phyloP scores from a whole-genome alignment of 2,797 vertebrate species.

The Caiman crocodilus region DNA sequence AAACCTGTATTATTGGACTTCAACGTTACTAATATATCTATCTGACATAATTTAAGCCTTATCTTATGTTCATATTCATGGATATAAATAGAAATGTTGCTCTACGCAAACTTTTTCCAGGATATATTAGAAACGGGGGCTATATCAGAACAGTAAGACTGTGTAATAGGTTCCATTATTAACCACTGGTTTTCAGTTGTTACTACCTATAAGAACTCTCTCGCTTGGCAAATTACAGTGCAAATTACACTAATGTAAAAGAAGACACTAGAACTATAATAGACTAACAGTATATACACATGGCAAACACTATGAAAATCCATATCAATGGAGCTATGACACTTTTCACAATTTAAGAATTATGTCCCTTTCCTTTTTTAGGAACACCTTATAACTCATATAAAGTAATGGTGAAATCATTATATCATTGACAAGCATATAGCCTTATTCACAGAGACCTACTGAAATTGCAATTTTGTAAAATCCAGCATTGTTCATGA shows the following conservation, averaged over 20 bases:
- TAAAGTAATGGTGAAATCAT: not conserved
- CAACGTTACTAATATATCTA: not conserved
- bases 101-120: not conserved
- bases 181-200: not conserved
- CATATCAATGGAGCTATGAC: not conserved
- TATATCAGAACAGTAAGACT: not conserved
- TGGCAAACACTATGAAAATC: not conserved
- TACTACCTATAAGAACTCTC: not conserved
- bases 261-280: not conserved
- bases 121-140: not conserved
- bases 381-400: accelerated
- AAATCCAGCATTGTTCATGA: no score
- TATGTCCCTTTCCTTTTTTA: not conserved
- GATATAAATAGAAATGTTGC: not conserved
- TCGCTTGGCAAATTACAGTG: not conserved
- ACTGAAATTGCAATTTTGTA: not conserved
- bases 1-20: not conserved
- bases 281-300: not conserved
- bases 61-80: accelerated
- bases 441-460: not conserved
- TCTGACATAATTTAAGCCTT: not conserved
- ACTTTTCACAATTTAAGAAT: not conserved
- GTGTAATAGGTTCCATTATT: not conserved
- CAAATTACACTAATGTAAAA: not conserved
- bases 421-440: accelerated